These are phyloP conservation scores for Deladenus siricidicola DNA, from an alignment of 2,888 invertebrate species.

Conservation along the genomic window DNA sequence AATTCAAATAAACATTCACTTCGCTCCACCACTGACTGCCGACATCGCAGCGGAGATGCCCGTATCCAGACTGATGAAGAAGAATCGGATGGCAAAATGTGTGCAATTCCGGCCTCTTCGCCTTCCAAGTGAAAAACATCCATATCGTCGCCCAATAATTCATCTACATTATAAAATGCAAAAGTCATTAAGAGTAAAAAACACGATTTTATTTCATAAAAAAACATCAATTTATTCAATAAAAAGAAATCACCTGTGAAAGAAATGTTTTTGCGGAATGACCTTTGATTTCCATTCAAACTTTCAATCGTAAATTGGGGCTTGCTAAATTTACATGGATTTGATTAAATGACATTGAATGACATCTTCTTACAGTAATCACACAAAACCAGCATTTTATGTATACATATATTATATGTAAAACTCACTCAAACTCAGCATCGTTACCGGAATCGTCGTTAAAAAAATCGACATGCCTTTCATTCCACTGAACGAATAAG, in stretches of 20 bases:
- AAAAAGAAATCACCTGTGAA: too few species aligned
- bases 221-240: too few species aligned
- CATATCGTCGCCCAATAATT: not conserved
- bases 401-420: too few species aligned
- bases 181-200: too few species aligned
- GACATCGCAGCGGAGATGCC: slow-evolving; percentile 14
- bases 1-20: slow-evolving; percentile 26
- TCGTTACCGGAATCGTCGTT: too few species aligned
- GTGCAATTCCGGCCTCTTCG: slow-evolving; percentile 20
- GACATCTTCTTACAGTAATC: too few species aligned
- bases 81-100: slow-evolving; percentile 17
- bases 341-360: too few species aligned
- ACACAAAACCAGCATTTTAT: too few species aligned
- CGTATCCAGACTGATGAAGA: too few species aligned
- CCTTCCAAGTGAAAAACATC: slow-evolving; percentile 3
- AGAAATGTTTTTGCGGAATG: not conserved
- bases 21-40: slow-evolving; percentile 17
- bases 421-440: too few species aligned
- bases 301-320: not conserved
- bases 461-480: too few species aligned
- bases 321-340: not conserved
- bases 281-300: not conserved
- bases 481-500: slow-evolving; percentile 8
- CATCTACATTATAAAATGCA: not conserved
- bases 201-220: too few species aligned